Evolutionary conservation across 2,113 vertebrate species (phyloP), one percentile per base, ranked within the genome.

Genomic region (Alligator mississippiensis): DNA sequence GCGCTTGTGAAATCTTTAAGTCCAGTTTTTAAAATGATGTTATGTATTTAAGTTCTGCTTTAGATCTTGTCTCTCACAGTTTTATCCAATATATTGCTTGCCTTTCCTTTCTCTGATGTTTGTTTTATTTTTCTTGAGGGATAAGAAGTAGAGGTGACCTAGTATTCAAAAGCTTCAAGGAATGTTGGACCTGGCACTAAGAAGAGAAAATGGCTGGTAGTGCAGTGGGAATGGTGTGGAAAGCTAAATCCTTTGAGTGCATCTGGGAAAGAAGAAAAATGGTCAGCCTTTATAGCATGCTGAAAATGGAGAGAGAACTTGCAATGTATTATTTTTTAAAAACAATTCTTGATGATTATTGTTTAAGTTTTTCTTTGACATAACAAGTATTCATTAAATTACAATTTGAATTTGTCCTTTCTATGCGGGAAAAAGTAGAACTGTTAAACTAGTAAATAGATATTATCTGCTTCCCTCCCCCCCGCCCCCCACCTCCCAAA

Each of bases 141-240:
- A 88, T 95, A 77, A 94, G 91, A 83, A 88, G 58, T 82, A 87
- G 82, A 96, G 92, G 93, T 95, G 95, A 96, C 89, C 96, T 96
- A 96, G 96, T 96, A 89, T 89, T 94, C 75, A 82, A 95, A 94
- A 78, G 90, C 92, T 96, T 87, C 0, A 1, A 90, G 72, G 93
- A 96, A 96, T 97, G 94, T 94, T 96, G 94, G 94, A 86, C 89
- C 93, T 97, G 93, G 95, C 95, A 91, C 85, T 62, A 76, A 70
- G 85, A 85, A 85, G 76, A 61, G 70, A 95, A 97, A 95, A 95
- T 6, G 93, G 84, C 76, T 95, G 89, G 90, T 95, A 57, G 94
- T 95, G 85, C 90, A 95, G 84, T 95, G 63, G 89, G 93, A 96
- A 97, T 85, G 89, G 74, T 90, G 92, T 93, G 92, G 95, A 96